Evolutionary conservation across 2,113 vertebrate species (phyloP).

Genomic region (Lasiurus cinereus): DNA sequence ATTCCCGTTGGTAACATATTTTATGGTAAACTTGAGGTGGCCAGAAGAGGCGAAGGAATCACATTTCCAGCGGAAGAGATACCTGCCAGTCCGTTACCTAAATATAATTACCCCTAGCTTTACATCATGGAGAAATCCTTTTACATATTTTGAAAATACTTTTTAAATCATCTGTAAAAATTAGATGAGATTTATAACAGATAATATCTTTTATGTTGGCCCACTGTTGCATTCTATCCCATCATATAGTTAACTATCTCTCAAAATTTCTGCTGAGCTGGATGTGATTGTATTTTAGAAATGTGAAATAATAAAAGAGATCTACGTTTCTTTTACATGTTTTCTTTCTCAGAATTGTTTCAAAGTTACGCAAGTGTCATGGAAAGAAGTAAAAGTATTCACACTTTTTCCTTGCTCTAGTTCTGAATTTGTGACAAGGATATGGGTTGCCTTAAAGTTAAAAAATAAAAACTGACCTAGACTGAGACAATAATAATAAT

Average conservation of each 20-base stretch:
- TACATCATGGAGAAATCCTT: not conserved
- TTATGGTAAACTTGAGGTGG: constrained; percentile 47
- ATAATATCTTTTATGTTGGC: not conserved
- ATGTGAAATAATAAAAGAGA: not conserved
- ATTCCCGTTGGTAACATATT: constrained; percentile 48
- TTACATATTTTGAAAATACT: not conserved
- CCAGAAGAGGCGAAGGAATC: not conserved
- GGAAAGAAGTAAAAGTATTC: not conserved
- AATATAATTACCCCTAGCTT: not conserved
- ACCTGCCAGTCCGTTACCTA: not conserved
- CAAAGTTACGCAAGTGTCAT: not conserved
- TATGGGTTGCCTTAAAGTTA: not conserved
- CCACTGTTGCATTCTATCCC: not conserved
- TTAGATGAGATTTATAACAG: not conserved
- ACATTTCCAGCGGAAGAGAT: constrained; percentile 27
- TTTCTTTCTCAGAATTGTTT: not conserved
- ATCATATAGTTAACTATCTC: not conserved
- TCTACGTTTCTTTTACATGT: not conserved
- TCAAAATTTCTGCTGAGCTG: not conserved
- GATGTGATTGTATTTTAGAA: not conserved
- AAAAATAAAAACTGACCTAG: constrained; percentile 22
- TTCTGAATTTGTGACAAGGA: constrained; percentile 17
- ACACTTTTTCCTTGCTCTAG: not conserved
- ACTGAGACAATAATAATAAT: not conserved
- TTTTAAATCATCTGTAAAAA: not conserved